Evolutionary conservation across 2,797 vertebrate genomes (phyloP).

Genomic region (Clarias pachynema): DNA sequence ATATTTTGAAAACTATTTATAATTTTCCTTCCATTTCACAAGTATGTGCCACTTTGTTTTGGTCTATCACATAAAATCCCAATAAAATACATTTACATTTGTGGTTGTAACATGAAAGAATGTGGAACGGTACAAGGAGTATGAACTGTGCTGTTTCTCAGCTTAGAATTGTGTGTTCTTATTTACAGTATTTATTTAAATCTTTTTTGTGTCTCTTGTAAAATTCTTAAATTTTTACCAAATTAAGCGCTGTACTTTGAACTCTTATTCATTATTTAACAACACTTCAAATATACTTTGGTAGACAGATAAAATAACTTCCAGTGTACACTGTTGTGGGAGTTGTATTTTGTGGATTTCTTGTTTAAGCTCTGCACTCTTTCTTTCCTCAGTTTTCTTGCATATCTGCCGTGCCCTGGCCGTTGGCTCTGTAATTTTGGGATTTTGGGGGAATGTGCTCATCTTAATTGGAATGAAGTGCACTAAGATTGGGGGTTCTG

Average conservation of each 20-base stretch:
- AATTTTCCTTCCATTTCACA: no score
- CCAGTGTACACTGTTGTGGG: neutral
- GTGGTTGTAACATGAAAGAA: no score
- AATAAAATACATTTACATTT: no score
- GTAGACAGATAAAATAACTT: neutral
- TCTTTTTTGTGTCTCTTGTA: neutral
- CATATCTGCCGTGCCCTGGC: slow-evolving; percentile 76
- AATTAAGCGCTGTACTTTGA: neutral
- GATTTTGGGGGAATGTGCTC: slow-evolving; percentile 79
- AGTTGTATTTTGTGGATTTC: slow-evolving; percentile 11
- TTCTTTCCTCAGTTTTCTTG: slow-evolving; percentile 67
- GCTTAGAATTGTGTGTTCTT: neutral
- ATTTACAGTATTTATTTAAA: neutral
- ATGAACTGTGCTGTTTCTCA: neutral
- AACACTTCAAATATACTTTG: neutral
- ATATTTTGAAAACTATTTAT: no score
- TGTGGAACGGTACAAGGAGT: no score
- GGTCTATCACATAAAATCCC: no score
- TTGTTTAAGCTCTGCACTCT: neutral
- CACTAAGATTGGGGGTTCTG: slow-evolving; percentile 82
- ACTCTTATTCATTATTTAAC: neutral
- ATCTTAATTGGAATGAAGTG: slow-evolving; percentile 83
- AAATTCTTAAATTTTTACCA: neutral
- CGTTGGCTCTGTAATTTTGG: slow-evolving; percentile 74
- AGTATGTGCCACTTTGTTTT: no score